A percentile compares a stretch with the other conserved stretches of the same genome.
phyloP scores from a whole-genome alignment of 1,140 invertebrate species.

The Bombus affinis region DNA sequence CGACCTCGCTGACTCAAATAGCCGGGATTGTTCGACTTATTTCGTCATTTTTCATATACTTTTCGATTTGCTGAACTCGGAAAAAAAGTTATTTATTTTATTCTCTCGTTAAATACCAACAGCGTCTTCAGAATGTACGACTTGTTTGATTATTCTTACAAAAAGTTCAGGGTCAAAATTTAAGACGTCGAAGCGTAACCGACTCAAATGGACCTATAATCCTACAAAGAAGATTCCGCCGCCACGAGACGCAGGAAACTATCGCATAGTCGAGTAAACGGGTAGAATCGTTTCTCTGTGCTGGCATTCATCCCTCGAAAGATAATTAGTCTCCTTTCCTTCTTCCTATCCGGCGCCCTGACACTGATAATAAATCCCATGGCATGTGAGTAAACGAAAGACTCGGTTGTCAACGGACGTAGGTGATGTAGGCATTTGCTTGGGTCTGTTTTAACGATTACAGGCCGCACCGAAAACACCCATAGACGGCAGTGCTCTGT shows the following conservation, averaged over 20 bases:
- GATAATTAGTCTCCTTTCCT: slow-evolving; percentile 55
- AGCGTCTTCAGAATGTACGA: accelerated
- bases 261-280: slow-evolving; percentile 13
- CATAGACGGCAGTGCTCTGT: slow-evolving; percentile 29
- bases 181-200: neutral
- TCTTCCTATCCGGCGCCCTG: neutral
- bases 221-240: slow-evolving; percentile 49
- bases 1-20: neutral
- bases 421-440: slow-evolving; percentile 41
- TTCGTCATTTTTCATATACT: too few relatives aligned
- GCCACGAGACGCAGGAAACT: neutral
- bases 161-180: neutral
- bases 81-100: too few relatives aligned
- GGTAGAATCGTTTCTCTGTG: slow-evolving; percentile 6
- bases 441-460: slow-evolving; percentile 58
- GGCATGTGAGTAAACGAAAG: slow-evolving; percentile 65
- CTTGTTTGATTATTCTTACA: neutral
- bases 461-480: slow-evolving; percentile 1
- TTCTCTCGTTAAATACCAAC: too few relatives aligned
- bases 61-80: too few relatives aligned
- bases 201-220: neutral
- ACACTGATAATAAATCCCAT: slow-evolving; percentile 63
- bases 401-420: slow-evolving; percentile 55
- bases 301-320: slow-evolving; percentile 46
- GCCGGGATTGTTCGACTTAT: too few relatives aligned